phyloP scores from a whole-genome alignment of 2,113 vertebrate species.

The Muntiacus muntjak region DNA sequence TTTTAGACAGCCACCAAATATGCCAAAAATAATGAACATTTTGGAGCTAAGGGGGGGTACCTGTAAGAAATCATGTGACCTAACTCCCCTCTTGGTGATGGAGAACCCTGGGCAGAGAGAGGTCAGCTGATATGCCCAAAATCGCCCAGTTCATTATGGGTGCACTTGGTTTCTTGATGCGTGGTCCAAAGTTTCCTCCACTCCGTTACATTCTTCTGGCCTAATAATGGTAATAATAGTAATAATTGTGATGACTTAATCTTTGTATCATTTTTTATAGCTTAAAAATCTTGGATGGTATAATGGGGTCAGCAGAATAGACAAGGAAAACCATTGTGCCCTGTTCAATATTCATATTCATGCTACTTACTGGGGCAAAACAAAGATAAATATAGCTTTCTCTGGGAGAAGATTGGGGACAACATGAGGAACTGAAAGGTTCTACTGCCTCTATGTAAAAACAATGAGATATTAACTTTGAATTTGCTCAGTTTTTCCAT shows the following conservation, averaged over 20 bases:
- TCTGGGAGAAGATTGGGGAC: background rate
- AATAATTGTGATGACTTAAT: background rate
- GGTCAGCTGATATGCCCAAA: background rate
- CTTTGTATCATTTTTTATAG: background rate
- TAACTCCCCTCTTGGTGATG: background rate
- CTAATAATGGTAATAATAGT: background rate
- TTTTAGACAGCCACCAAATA: background rate
- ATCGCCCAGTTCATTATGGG: fast-evolving
- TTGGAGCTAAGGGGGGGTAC: background rate
- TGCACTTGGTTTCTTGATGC: background rate
- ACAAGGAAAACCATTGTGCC: background rate
- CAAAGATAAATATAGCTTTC: background rate
- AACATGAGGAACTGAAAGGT: background rate
- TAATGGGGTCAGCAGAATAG: background rate
- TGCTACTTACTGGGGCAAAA: background rate
- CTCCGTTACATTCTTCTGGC: background rate
- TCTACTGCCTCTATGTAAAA: background rate
- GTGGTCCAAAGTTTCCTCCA: background rate
- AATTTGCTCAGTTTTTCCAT: background rate
- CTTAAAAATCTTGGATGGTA: background rate
- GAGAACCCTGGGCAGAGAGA: background rate
- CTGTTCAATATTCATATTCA: background rate
- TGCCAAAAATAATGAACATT: background rate
- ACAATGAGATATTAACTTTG: background rate
- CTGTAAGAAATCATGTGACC: background rate